Evolutionary conservation across 2,113 vertebrate genomes (phyloP).

Genomic region (Stegostoma tigrinum): DNA sequence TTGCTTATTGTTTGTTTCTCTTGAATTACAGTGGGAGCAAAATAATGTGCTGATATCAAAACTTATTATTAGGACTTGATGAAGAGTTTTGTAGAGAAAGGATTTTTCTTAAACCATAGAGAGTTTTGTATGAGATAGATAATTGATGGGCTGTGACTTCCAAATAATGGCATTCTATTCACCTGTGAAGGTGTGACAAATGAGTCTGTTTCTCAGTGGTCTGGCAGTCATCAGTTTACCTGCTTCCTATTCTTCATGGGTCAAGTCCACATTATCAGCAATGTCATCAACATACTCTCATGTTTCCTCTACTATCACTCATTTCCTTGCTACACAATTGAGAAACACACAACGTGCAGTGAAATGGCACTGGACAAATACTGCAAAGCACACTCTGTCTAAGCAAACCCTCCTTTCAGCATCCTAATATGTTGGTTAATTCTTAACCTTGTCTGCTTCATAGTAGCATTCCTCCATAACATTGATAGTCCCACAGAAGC

Average conservation of each 20-base stretch:
- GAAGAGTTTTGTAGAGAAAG: not conserved
- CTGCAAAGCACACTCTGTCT: not conserved
- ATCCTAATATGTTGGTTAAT: not conserved
- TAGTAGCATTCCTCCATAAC: not conserved
- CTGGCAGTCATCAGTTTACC: conserved; percentile 8
- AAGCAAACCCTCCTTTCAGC: not conserved
- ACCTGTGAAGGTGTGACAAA: conserved; percentile 2
- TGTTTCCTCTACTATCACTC: not conserved
- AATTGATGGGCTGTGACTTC: conserved; percentile 11
- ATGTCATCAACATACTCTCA: not conserved
- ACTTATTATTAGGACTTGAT: not conserved
- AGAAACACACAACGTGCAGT: not conserved
- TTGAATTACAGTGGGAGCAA: not conserved
- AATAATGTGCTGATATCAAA: not conserved
- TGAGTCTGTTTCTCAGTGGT: not conserved
- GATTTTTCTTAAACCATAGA: conserved; percentile 8
- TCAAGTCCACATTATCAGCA: not conserved
- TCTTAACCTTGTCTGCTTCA: not conserved
- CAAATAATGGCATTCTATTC: not conserved
- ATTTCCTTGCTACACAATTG: not conserved
- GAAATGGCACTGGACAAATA: not conserved
- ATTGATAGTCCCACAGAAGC: not conserved
- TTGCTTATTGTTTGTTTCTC: not conserved
- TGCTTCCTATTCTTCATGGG: not conserved
- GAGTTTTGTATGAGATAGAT: not conserved